Conservation (phyloP, 2,888 invertebrate genomes). For the Philhelius pedissequus region DNA sequence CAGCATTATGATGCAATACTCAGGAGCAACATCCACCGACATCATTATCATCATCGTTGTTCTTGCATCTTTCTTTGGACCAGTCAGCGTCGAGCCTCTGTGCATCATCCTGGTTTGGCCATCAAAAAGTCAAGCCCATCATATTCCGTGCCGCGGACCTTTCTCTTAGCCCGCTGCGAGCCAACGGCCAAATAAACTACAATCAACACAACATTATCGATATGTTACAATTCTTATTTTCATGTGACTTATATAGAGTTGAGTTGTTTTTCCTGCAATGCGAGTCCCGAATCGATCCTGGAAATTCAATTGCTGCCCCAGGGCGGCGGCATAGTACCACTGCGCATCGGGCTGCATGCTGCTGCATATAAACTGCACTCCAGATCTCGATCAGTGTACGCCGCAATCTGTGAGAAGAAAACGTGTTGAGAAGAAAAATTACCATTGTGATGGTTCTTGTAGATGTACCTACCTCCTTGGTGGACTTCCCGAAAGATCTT, state of each 20-base stretch:
- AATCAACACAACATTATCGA: constrained; percentile 66
- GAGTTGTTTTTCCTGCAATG: constrained; percentile 23
- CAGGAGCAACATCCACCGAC: background rate
- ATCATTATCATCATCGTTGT: constrained; percentile 10
- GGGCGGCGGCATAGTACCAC: background rate
- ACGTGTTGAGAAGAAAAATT: constrained; percentile 64
- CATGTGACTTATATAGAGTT: constrained; percentile 64
- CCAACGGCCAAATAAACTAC: constrained; percentile 42
- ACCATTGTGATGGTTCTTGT: constrained; percentile 47
- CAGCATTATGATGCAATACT: constrained; percentile 7
- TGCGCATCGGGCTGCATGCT: background rate
- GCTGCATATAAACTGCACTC: constrained; percentile 7
- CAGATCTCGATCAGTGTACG: constrained; percentile 34
- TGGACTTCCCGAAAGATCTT: background rate
- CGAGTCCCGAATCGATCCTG: constrained; percentile 33
- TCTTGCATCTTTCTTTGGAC: background rate
- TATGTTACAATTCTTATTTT: constrained; percentile 64
- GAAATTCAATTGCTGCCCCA: constrained; percentile 45
- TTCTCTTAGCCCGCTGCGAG: background rate
- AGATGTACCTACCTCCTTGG: background rate
- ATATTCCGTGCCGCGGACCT: constrained; percentile 1
- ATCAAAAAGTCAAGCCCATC: constrained; percentile 25
- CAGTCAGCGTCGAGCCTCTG: background rate
- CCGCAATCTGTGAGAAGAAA: constrained; percentile 36
- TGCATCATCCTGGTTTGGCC: constrained; percentile 21